Conservation (phyloP, 2,113 vertebrate species). For the Epinephelus cyanopodus region DNA sequence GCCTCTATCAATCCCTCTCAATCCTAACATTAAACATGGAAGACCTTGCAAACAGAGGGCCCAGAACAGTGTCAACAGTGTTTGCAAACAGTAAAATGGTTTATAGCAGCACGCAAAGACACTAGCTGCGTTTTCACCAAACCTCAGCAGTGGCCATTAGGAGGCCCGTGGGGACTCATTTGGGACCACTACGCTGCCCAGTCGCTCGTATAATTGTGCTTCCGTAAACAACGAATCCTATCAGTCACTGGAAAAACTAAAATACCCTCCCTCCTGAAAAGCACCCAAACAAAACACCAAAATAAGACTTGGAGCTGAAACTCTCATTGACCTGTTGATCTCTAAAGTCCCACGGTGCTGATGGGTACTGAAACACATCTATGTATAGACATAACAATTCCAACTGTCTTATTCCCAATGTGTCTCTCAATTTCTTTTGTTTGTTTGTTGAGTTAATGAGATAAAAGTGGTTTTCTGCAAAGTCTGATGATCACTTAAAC, state of each 20-base stretch:
- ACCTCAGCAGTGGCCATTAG: slow-evolving; percentile 35
- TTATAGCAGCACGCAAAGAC: slow-evolving; percentile 56
- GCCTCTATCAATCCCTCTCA: slow-evolving; percentile 32
- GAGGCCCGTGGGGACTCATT: slow-evolving; percentile 56
- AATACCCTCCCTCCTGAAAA: slow-evolving; percentile 63
- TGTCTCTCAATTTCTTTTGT: not conserved
- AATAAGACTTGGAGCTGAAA: slow-evolving; percentile 58
- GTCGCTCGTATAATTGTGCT: slow-evolving; percentile 70
- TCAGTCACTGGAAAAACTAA: slow-evolving; percentile 70
- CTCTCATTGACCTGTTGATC: slow-evolving; percentile 58
- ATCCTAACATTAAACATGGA: slow-evolving; percentile 18
- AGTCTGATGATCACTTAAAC: not conserved
- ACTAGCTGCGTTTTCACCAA: slow-evolving; percentile 37
- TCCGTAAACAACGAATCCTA: slow-evolving; percentile 73
- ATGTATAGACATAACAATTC: slow-evolving; percentile 26
- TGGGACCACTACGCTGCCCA: slow-evolving; percentile 51
- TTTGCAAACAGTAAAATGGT: slow-evolving; percentile 59
- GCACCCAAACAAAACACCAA: slow-evolving; percentile 72
- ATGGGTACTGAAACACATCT: slow-evolving; percentile 36
- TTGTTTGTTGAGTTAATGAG: too few species aligned
- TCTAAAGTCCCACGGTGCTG: slow-evolving; percentile 38
- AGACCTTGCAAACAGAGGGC: slow-evolving; percentile 30
- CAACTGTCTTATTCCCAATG: slow-evolving; percentile 12
- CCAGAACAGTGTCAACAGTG: slow-evolving; percentile 34
- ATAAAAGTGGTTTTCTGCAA: too few species aligned